Evolutionary conservation across 2,888 invertebrate species (phyloP).

Genomic region (Rutpela maculata): DNA sequence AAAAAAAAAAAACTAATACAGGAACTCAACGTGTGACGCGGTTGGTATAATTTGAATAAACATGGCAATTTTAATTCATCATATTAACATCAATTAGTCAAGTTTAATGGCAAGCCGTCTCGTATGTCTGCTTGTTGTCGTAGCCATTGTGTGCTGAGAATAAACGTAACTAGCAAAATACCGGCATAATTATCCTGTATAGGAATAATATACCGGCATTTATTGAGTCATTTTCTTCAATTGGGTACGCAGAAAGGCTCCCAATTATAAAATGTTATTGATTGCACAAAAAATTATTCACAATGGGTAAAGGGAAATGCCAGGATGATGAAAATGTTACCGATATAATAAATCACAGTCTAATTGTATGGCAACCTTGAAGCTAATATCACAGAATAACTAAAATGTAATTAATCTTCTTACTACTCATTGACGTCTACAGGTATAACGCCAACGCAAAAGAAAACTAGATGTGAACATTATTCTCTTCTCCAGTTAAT

Average conservation of each 20-base stretch:
- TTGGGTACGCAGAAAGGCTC: conserved; percentile 40
- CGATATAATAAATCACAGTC: neutral
- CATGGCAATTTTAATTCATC: conserved; percentile 41
- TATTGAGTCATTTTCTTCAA: conserved; percentile 45
- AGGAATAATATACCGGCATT: conserved; percentile 37
- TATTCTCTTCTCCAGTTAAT: too few species aligned
- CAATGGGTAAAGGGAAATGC: neutral
- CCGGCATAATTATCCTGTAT: conserved; percentile 38
- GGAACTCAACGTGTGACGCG: conserved; percentile 37
- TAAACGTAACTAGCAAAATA: conserved; percentile 36
- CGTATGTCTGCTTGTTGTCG: conserved; percentile 34
- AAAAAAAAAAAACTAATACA: conserved; percentile 17
- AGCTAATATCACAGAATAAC: neutral
- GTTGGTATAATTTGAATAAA: conserved; percentile 37
- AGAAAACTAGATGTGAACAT: neutral
- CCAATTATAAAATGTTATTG: conserved; percentile 36
- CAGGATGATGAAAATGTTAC: neutral
- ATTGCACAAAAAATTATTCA: conserved; percentile 35
- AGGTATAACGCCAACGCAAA: neutral
- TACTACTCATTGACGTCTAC: neutral
- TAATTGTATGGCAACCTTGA: neutral
- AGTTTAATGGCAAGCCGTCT: conserved; percentile 39
- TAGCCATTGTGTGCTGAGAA: conserved; percentile 33
- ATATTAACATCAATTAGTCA: conserved; percentile 44
- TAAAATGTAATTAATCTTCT: neutral